Evolutionary conservation across 2,888 invertebrate species (phyloP).

Genomic region (Temnothorax rugatulus): DNA sequence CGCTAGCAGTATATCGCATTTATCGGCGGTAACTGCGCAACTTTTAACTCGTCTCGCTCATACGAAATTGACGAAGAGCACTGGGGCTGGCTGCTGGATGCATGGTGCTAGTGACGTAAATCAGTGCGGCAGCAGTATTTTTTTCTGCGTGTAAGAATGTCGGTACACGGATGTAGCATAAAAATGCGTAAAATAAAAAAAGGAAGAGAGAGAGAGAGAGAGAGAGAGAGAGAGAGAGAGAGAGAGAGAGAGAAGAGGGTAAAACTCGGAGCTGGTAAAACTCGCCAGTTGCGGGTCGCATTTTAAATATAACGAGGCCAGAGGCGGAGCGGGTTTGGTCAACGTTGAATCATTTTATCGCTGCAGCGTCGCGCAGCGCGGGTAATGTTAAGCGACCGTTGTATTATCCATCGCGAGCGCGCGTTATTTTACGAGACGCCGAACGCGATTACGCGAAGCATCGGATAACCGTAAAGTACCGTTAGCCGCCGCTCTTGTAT

Average conservation of each 20-base stretch:
- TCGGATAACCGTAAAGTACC: conserved; percentile 36
- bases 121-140: conserved; percentile 34
- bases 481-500: not conserved
- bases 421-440: conserved; percentile 42
- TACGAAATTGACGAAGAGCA: conserved; percentile 52
- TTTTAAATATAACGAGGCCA: conserved; percentile 62
- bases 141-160: conserved; percentile 40
- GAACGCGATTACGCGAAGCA: conserved; percentile 23
- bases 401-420: conserved; percentile 22
- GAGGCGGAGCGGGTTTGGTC: conserved; percentile 39
- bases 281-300: conserved; percentile 55
- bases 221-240: not conserved
- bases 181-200: conserved; percentile 36
- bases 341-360: conserved; percentile 62
- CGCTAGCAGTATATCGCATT: conserved; percentile 47
- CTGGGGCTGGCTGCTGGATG: not conserved
- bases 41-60: conserved; percentile 48
- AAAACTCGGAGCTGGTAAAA: not conserved
- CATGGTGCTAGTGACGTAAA: conserved; percentile 47
- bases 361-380: not conserved
- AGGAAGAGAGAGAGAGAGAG: not conserved
- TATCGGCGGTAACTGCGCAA: conserved; percentile 54
- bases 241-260: not conserved
- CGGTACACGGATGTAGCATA: conserved; percentile 33
- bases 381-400: conserved; percentile 37